Base-by-base conservation (phyloP, 2,113 vertebrate genomes). In the Pseudopipra pipra region DNA sequence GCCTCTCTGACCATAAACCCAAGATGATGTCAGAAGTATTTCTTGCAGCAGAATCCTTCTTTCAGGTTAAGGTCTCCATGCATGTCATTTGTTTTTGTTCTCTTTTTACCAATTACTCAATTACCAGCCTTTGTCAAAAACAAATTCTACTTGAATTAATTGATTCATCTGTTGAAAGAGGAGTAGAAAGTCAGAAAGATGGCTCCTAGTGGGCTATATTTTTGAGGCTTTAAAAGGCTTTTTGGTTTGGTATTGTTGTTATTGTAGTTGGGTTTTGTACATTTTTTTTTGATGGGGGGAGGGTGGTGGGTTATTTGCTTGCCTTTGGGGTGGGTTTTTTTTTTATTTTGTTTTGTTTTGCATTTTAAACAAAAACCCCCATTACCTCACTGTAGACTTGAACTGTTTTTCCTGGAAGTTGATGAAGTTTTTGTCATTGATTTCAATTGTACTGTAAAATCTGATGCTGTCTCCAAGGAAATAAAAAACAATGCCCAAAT, bases 401-500 rank as follows among this genome's bases (percentile, higher is more conserved):
- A 74, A 52, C 46, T 81, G 72, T 74, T 93, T 95, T 94, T 86
- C 68, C 90, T 96, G 95, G 94, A 90, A 86, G 19, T 24, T 86
- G 90, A 77, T 83, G 43, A 74, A 86, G 76, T 7, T 89, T 95
- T 94, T 90, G 61, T 18, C 55, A 59, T 79, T 83, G 63, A 59
- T 80, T 96, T 86, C 44, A 43, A 43, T 19, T 70, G 51, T 67
- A 92, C 25, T 47, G 88, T 80, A 86, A 35, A 33, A 55, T 88
- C 46, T 90, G 75, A 90, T 86, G 63, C 43, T 86, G 72, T 96
- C 72, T 96, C 95, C 86, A 95, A 94, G 94, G 94, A 95, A 90
- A 74, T 80, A 96, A 90, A 95, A 51, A 96, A 71, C 52, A 92
- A 54, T 90, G 33, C 24, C 52, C 30, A 77, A 83, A 88, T 86